Percentiles rank a stretch among this genome's conserved stretches.
phyloP scores from a whole-genome alignment of 2,888 invertebrate species.

The Troides helena region DNA sequence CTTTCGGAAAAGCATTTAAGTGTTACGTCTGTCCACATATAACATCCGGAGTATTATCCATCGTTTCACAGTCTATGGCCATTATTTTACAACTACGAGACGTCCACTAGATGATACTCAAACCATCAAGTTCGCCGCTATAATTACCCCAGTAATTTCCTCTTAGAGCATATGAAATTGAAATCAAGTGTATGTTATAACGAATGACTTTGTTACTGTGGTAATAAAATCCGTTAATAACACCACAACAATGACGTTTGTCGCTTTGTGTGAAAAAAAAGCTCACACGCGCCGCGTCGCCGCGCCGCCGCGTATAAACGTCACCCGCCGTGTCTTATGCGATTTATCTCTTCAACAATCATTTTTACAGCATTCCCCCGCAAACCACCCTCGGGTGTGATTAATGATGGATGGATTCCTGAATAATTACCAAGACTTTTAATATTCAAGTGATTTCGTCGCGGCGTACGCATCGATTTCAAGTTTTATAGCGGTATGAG shows the following conservation, averaged over 20 bases:
- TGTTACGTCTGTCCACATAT: too few species aligned
- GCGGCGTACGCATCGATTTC: slow-evolving; percentile 38
- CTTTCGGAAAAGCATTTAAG: too few species aligned
- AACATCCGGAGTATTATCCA: too few species aligned
- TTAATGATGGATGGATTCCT: slow-evolving; percentile 81
- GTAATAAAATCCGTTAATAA: slow-evolving; percentile 61
- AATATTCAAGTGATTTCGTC: slow-evolving; percentile 77
- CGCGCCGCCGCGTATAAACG: slow-evolving; percentile 60
- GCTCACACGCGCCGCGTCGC: slow-evolving; percentile 48
- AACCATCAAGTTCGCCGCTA: too few species aligned
- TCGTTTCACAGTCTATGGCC: too few species aligned
- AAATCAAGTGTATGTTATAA: too few species aligned
- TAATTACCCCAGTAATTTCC: too few species aligned
- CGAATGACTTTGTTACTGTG: slow-evolving; percentile 43
- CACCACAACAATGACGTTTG: slow-evolving; percentile 33
- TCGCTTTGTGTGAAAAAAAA: slow-evolving; percentile 46
- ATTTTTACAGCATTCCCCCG: slow-evolving; percentile 76
- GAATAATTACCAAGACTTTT: slow-evolving; percentile 81
- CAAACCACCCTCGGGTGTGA: slow-evolving; percentile 70
- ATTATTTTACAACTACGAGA: too few species aligned
- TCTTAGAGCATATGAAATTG: too few species aligned
- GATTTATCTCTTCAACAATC: slow-evolving; percentile 79
- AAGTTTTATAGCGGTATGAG: slow-evolving; percentile 37
- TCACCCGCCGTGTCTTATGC: slow-evolving; percentile 68
- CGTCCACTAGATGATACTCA: too few species aligned